Percentiles rank a stretch among this genome's conserved stretches.
Evolutionary conservation across 2,113 vertebrate genomes (phyloP).

Genomic region (Ranitomeya variabilis): DNA sequence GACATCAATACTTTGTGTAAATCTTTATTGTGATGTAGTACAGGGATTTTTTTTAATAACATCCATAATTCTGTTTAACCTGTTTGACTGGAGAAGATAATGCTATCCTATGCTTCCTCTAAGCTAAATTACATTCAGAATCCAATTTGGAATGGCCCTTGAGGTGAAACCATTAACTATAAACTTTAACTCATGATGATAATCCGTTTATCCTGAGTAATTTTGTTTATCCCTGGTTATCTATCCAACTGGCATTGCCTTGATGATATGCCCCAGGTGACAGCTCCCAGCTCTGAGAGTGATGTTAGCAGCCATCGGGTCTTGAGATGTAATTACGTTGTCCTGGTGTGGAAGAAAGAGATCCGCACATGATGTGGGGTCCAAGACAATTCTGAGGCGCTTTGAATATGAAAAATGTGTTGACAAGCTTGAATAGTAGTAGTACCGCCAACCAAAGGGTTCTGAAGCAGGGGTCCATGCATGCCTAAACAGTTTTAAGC

Average conservation of each 20-base stretch:
- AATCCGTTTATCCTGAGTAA: not conserved
- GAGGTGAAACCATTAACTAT: constrained; percentile 22
- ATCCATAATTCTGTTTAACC: constrained; percentile 3
- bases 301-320: not conserved
- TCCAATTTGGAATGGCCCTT: not conserved
- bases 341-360: not conserved
- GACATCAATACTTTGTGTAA: not conserved
- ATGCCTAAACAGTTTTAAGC: too few relatives aligned
- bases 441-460: too few relatives aligned
- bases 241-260: not conserved
- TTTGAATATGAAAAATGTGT: not conserved
- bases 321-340: not conserved
- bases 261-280: not conserved
- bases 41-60: not conserved
- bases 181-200: not conserved
- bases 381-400: not conserved
- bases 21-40: constrained; percentile 14
- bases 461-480: too few relatives aligned
- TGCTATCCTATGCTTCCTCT: not conserved
- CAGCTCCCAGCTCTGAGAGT: not conserved
- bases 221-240: not conserved
- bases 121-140: not conserved
- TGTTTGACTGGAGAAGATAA: not conserved
- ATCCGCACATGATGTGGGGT: not conserved
- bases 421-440: not conserved